These are phyloP conservation scores for Orthonychiurus folsomi DNA, from an alignment of 2,888 invertebrate genomes.

Conservation along the genomic window DNA sequence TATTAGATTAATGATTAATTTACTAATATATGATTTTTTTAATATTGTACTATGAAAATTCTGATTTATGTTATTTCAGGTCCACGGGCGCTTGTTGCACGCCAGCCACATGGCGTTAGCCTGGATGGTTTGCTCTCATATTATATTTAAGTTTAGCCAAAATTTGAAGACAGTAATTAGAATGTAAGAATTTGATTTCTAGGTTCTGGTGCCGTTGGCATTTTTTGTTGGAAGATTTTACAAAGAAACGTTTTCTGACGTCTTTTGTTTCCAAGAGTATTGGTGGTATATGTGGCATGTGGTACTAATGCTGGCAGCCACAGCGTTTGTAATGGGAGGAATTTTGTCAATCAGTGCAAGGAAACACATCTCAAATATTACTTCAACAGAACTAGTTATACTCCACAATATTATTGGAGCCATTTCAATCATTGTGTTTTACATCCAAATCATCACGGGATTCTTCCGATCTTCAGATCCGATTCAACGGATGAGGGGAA, in stretches of 20 bases:
- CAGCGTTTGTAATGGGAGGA: slow-evolving; percentile 22
- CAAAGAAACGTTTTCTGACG: slow-evolving; percentile 24
- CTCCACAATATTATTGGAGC: slow-evolving; percentile 20
- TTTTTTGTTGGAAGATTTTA: slow-evolving; percentile 27
- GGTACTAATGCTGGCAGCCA: slow-evolving; percentile 16
- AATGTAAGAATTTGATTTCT: too few species aligned
- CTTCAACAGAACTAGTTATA: slow-evolving; percentile 3
- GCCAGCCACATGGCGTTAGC: slow-evolving; percentile 26
- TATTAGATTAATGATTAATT: too few species aligned
- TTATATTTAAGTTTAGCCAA: too few species aligned
- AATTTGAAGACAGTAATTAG: too few species aligned
- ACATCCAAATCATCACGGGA: slow-evolving; percentile 23
- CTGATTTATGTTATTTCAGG: too few species aligned
- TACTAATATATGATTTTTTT: too few species aligned
- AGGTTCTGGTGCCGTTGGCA: slow-evolving; percentile 21
- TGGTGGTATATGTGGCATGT: slow-evolving; percentile 35
- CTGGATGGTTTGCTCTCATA: too few species aligned
- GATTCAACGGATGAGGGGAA: neutral
- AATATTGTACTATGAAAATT: too few species aligned
- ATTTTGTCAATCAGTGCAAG: slow-evolving; percentile 18
- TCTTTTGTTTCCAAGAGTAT: slow-evolving; percentile 30
- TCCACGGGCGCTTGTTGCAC: neutral
- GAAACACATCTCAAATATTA: slow-evolving; percentile 9
- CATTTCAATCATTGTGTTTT: slow-evolving; percentile 23
- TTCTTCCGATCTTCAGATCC: slow-evolving; percentile 23